Percentiles rank a stretch among this genome's conserved stretches.
Evolutionary conservation across 37 sponge, comb jelly and placozoan species (phyloP).

Genomic region (Eunapius fragilis): DNA sequence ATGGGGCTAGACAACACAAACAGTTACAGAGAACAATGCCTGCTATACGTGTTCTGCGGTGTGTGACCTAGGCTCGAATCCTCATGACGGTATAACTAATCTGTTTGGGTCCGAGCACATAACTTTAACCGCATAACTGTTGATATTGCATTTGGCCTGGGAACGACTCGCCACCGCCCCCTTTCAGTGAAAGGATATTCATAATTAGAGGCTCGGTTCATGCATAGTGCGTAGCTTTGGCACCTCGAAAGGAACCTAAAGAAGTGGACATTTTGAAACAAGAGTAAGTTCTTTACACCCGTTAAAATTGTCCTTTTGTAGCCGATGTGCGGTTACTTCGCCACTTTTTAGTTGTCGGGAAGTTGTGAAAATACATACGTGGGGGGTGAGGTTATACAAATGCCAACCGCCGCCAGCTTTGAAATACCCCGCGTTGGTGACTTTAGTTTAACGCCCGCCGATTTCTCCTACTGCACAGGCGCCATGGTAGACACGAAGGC

Average conservation of each 20-base stretch:
- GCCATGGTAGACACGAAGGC: neutral
- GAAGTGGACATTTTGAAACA: neutral
- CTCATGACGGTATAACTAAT: neutral
- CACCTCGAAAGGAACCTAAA: neutral
- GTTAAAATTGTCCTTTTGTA: neutral
- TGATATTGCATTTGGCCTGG: neutral
- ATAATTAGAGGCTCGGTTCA: neutral
- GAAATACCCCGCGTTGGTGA: neutral
- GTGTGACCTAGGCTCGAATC: neutral
- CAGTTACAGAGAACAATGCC: neutral
- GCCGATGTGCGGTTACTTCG: neutral
- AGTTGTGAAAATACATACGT: neutral
- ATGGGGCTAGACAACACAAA: neutral
- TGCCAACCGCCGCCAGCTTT: neutral
- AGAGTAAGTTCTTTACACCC: neutral
- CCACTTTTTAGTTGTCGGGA: no score
- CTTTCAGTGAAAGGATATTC: neutral
- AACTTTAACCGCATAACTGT: neutral
- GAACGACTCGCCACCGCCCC: neutral
- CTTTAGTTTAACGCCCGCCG: neutral
- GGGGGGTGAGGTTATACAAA: neutral
- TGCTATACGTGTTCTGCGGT: neutral
- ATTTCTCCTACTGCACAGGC: neutral
- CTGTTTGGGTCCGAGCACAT: neutral
- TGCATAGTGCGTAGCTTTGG: neutral